Base-by-base conservation (phyloP, 2,797 vertebrate genomes). In the Falco concolor region DNA sequence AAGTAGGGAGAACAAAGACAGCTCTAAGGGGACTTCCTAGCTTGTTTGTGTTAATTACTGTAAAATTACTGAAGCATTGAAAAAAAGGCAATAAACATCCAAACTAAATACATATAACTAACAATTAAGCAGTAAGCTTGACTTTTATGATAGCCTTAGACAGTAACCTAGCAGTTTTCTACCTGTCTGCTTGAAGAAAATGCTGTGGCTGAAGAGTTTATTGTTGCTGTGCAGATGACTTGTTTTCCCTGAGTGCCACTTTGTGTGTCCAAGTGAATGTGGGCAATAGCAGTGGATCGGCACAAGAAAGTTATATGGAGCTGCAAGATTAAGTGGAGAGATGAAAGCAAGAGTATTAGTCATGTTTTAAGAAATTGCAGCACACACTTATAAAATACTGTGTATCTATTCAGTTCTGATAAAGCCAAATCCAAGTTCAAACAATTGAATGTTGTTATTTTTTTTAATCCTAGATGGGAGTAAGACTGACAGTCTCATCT, bases 21-120 rank as follows among this genome's bases (percentile, higher is more conserved):
- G 72, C 90, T 95, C 72, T 61, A 44, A 92, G 90, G 88, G 75
- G 91, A 68, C 56, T 94, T 89, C 88, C 81, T 72, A 44, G 77
- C 53, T 89, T 78, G 64, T 89, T 91, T 92, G 56, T 0, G 1
- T 91, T 92, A 89, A 93, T 96, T 94, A 91, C 75, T 80, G 65
- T 92, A 89, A 89, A 95, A 95, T 87, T 94, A 95, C 75, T 89
- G 90, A 92, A 80, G 91, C 93, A 25, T 75, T 83, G 80, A 57
- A 85, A 94, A 85, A 92, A 94, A 88, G 57, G 86, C 81, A 89
- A 80, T 95, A 94, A 95, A 84, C 78, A 83, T 89, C 56, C 84
- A 52, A 78, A 83, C 78, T 89, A 90, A 96, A 87, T 90, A 56
- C 78, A 73, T 54, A 57, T 93, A 93, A 73, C 86, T 96, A 93